Percentiles rank a stretch among this genome's conserved stretches.
Conservation (phyloP, 2,113 vertebrate species). For the Odontophorus gujanensis region DNA sequence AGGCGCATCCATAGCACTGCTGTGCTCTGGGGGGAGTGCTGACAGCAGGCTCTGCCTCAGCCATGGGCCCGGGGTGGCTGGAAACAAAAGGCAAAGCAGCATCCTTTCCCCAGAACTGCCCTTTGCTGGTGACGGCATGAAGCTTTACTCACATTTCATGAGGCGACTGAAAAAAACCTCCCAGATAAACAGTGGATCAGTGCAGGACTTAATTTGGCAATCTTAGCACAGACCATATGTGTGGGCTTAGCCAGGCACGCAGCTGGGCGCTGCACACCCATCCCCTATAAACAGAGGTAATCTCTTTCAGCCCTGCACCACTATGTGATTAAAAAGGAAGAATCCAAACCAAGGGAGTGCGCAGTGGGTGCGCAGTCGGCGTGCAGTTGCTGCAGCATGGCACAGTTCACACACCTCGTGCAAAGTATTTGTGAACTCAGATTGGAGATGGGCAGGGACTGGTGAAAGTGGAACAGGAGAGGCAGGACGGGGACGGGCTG, state of each 20-base stretch:
- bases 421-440: not conserved
- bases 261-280: conserved; percentile 63
- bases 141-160: conserved; percentile 76
- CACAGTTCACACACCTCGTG: not conserved
- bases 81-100: conserved; percentile 26
- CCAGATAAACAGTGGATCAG: conserved; percentile 60
- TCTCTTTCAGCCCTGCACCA: conserved; percentile 77
- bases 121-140: conserved; percentile 70
- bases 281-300: conserved; percentile 68
- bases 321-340: conserved; percentile 73
- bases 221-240: conserved; percentile 36
- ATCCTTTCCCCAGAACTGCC: not conserved
- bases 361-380: not conserved
- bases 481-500: not conserved
- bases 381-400: conserved; percentile 49
- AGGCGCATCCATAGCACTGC: not conserved
- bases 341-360: conserved; percentile 76
- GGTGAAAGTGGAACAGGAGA: not conserved
- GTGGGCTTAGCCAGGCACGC: conserved; percentile 25
- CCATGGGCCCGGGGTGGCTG: not conserved
- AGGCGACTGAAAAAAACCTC: conserved; percentile 69
- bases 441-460: not conserved
- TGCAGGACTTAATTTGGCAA: conserved; percentile 12
- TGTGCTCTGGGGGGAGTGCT: not conserved
- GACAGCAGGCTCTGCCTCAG: not conserved